These are phyloP conservation scores for Spialia ferax DNA, from an alignment of 2,888 invertebrate species.

Conservation along the genomic window DNA sequence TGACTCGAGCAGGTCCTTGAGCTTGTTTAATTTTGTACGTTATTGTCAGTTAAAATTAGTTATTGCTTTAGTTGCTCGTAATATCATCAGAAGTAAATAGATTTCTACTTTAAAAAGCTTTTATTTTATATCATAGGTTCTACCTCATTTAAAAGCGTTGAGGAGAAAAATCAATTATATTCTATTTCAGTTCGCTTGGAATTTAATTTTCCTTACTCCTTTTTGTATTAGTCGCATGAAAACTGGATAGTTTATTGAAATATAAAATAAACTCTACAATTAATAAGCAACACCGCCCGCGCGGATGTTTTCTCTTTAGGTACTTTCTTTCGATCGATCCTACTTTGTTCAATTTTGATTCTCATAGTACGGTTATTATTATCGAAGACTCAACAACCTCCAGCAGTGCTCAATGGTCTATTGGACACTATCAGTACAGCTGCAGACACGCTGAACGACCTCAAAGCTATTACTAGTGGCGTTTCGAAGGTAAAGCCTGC, in stretches of 20 bases:
- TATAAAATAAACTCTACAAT: neutral
- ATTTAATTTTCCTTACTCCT: neutral
- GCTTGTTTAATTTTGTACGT: neutral
- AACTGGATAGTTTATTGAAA: neutral
- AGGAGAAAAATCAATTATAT: no score
- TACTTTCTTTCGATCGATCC: neutral
- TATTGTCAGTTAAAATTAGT: no score
- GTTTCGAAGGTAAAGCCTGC: neutral
- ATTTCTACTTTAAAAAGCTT: no score
- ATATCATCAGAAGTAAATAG: no score
- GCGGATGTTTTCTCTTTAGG: neutral
- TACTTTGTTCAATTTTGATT: neutral
- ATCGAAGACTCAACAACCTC: slow-evolving; percentile 19
- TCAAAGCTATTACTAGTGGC: neutral
- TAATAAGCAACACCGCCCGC: neutral
- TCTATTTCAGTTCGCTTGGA: no score
- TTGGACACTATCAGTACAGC: slow-evolving; percentile 25
- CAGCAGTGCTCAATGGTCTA: slow-evolving; percentile 24
- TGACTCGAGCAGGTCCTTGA: neutral
- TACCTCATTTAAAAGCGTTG: no score
- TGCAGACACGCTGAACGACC: slow-evolving; percentile 12
- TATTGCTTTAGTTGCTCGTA: no score
- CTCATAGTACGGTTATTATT: neutral
- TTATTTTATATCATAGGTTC: no score
- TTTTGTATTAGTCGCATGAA: neutral